Conservation (phyloP, 1,140 invertebrate genomes). For the Drepana arcuata region DNA sequence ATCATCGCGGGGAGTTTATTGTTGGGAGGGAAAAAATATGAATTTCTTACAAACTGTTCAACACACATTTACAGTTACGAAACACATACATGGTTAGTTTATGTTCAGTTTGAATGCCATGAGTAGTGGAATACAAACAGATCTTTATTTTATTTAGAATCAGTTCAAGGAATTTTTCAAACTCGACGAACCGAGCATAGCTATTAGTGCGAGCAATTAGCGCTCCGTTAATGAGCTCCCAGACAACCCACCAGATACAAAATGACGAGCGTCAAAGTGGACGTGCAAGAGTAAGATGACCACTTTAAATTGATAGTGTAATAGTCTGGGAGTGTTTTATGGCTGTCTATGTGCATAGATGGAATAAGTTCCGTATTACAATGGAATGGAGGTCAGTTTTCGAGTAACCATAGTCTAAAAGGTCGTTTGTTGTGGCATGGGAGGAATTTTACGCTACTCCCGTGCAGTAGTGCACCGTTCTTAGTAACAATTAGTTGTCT, state of each 20-base stretch:
- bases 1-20: no score
- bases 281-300: slow-evolving; percentile 4
- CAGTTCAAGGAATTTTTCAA: slow-evolving; percentile 51
- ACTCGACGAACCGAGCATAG: slow-evolving; percentile 31
- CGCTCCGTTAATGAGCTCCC: slow-evolving; percentile 54
- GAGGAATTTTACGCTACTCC: no score
- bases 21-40: no score
- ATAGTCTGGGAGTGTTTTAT: slow-evolving; percentile 24
- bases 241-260: slow-evolving; percentile 33
- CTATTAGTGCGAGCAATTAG: slow-evolving; percentile 61
- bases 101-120: no score
- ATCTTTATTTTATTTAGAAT: slow-evolving; percentile 35
- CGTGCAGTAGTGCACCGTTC: slow-evolving; percentile 3
- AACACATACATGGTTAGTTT: no score
- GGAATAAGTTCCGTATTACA: slow-evolving; percentile 26
- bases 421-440: no score
- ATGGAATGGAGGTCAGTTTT: slow-evolving; percentile 27
- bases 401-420: slow-evolving; percentile 7
- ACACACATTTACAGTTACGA: no score
- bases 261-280: slow-evolving; percentile 4
- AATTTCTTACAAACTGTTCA: no score
- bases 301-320: slow-evolving; percentile 22
- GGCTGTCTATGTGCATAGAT: slow-evolving; percentile 6
- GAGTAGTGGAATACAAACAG: slow-evolving; percentile 12
- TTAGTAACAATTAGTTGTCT: no score